Evolutionary conservation across 2,113 vertebrate genomes (phyloP).

Genomic region (Corynorhinus townsendii): DNA sequence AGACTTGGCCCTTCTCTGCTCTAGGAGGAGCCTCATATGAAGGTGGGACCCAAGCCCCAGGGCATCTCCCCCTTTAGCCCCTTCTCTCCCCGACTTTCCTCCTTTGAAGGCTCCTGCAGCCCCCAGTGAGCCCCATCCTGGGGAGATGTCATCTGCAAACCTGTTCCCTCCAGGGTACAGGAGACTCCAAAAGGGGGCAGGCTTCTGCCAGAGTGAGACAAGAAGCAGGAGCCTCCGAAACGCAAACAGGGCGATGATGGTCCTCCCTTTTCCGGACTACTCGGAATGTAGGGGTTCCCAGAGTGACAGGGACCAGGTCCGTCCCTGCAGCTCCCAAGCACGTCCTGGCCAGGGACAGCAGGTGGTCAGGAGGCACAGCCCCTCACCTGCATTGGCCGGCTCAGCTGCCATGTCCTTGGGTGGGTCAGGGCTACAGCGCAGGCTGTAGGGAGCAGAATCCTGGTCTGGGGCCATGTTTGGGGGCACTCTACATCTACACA

Average conservation of each 20-base stretch:
- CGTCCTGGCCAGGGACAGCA: neutral
- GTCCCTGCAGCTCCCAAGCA: neutral
- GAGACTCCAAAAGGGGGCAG: too few species aligned
- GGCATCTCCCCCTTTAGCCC: neutral
- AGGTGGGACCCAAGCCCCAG: rapidly evolving
- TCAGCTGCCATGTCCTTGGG: neutral
- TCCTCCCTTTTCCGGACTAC: neutral
- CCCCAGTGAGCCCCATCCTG: neutral
- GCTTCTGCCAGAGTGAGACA: neutral
- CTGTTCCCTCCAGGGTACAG: neutral
- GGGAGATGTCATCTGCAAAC: neutral
- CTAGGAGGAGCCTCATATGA: rapidly evolving
- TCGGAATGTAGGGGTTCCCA: neutral
- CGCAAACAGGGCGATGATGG: neutral
- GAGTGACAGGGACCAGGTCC: neutral
- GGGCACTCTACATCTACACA: neutral
- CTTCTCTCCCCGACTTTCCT: neutral
- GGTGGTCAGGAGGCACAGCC: neutral
- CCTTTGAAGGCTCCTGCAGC: neutral
- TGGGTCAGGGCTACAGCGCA: neutral
- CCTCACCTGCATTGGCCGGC: neutral
- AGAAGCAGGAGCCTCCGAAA: neutral
- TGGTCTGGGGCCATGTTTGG: rapidly evolving
- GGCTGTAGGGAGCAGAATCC: neutral
- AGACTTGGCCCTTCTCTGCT: neutral